Conservation (phyloP, 1,140 invertebrate species). For the Conopomorpha cramerella region DNA sequence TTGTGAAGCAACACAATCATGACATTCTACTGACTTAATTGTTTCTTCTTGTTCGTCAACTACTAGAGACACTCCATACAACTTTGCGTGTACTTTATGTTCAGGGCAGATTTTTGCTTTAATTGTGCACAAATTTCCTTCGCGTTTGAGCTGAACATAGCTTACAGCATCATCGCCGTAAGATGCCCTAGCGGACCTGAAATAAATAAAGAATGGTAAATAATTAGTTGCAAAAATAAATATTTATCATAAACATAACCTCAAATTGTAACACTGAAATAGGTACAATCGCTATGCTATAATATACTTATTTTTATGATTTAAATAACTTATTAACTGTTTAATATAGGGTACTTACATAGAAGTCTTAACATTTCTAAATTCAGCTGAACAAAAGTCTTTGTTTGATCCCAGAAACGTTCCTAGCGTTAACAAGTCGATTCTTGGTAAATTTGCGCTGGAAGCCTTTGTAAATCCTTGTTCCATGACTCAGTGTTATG, state of each 20-base stretch:
- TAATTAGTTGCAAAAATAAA: no score
- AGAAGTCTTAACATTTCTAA: background rate
- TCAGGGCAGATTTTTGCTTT: conserved; percentile 1
- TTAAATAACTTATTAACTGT: no score
- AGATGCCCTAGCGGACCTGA: conserved; percentile 6
- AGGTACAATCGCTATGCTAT: no score
- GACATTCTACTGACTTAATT: conserved; percentile 7
- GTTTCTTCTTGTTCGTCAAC: conserved; percentile 7
- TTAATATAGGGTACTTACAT: conserved; percentile 1
- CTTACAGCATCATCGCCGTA: conserved; percentile 10
- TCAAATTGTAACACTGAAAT: background rate
- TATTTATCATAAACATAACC: no score
- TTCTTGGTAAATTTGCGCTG: conserved; percentile 5
- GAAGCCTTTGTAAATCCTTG: conserved; percentile 3
- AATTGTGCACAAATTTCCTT: conserved; percentile 4
- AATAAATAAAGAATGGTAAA: no score
- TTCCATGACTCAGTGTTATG: conserved; percentile 2
- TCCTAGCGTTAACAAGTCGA: conserved; percentile 6
- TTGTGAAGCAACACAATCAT: conserved; percentile 11
- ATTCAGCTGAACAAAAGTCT: conserved; percentile 5
- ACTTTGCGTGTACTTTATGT: conserved; percentile 1
- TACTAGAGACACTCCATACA: conserved; percentile 9
- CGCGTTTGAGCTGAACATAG: conserved; percentile 8
- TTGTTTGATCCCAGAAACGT: conserved; percentile 5
- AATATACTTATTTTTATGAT: no score